Evolutionary conservation across 2,888 invertebrate genomes (phyloP), one percentile per base, ranked within the genome.

Genomic region (Parnassius glacialis): DNA sequence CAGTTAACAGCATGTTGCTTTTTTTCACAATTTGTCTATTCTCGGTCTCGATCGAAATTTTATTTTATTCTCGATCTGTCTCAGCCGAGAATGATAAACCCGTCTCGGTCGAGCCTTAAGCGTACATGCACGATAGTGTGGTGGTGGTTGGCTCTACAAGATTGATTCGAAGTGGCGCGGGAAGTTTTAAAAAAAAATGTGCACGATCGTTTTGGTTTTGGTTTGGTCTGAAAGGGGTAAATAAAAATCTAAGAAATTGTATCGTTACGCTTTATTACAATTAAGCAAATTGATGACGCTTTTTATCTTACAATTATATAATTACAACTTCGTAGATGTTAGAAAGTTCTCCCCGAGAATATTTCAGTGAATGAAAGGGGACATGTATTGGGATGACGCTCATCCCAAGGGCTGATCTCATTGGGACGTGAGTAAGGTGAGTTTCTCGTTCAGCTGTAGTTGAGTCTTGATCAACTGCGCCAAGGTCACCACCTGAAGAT

Each of bases 391-490:
- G 13, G 13, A 13, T 48, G 48, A 9, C 48, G 9, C 9, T 13
- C 48, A 48, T 45, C 45, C 45, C 45, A 9, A n/a, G 41, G 9
- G 48, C 7, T 20, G 60, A n/a, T 54, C 50, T 85, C 74, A 90
- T 80, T 88, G 89, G 42, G 96, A 95, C 53, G 96, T 96, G 70
- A 97, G 93, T 72, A 97, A 93, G 9, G 97, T 97, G 53, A 99
- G 93, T 87, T 99, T 99, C 90, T 99, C 99, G 87, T 99, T 98
- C 60, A 99, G 93, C 79, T 97, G 97, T 74, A 99, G 93, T 87
- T 99, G 99, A 2, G 99, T 98, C 90, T 98, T 97, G 77, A 98
- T 97, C 65, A 99, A 93, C 80, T 99, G 98, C 12, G 99, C 97
- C 65, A 99, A 93, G 52, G 99, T 98, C 73, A 98, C 95, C 80